Percentiles rank a stretch among this genome's conserved stretches.
Evolutionary conservation across 1,140 invertebrate species (phyloP).

Genomic region (Aphelenchoides fujianensis): DNA sequence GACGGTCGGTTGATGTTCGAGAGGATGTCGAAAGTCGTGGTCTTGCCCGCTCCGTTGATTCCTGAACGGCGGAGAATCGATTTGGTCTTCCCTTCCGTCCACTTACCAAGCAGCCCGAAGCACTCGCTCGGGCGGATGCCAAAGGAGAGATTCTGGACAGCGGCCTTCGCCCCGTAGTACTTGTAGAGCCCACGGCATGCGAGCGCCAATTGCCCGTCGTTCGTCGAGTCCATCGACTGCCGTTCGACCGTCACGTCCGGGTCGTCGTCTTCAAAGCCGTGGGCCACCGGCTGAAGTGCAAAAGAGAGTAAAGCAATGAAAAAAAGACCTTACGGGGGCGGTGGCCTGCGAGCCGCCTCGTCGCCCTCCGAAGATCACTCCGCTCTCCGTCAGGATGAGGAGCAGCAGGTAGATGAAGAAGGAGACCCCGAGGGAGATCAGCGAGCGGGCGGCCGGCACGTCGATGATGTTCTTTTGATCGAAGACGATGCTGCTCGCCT

Average conservation of each 20-base stretch:
- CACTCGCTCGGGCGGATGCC: constrained; percentile 28
- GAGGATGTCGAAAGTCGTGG: constrained; percentile 42
- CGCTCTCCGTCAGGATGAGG: constrained; percentile 13
- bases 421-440: background rate
- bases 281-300: background rate
- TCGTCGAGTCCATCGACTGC: background rate
- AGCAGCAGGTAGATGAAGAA: background rate
- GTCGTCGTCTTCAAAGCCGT: constrained; percentile 24
- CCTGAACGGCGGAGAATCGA: background rate
- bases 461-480: background rate
- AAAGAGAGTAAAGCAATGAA: background rate
- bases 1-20: constrained; percentile 2
- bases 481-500: background rate
- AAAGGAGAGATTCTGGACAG: constrained; percentile 36
- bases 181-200: constrained; percentile 30
- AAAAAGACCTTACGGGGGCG: background rate
- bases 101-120: constrained; percentile 36
- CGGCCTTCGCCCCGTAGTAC: constrained; percentile 29
- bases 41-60: constrained; percentile 29
- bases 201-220: constrained; percentile 20
- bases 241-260: constrained; percentile 31
- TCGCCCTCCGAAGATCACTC: background rate
- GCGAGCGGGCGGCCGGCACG: background rate
- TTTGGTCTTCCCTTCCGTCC: constrained; percentile 10
- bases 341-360: background rate